Evolutionary conservation across 2,113 vertebrate genomes (phyloP).

Genomic region (Sclerurus mexicanus): DNA sequence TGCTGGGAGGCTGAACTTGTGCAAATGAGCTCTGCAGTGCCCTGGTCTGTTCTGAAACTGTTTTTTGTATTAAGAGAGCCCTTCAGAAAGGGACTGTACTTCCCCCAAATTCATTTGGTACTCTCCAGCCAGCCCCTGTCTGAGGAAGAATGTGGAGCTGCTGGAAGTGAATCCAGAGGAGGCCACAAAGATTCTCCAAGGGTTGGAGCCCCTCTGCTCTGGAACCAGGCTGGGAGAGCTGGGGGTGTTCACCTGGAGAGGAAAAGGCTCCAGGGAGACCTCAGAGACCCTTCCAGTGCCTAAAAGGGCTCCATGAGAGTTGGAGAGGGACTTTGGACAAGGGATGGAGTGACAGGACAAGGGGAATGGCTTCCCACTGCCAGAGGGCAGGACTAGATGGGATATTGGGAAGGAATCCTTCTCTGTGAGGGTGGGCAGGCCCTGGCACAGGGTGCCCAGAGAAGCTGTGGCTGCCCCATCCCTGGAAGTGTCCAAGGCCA

Average conservation of each 20-base stretch:
- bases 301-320: neutral
- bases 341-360: neutral
- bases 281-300: accelerated
- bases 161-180: neutral
- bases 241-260: neutral
- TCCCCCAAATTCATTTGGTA: accelerated
- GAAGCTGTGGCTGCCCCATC: neutral
- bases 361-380: neutral
- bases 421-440: neutral
- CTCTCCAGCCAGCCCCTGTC: neutral
- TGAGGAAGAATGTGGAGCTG: neutral
- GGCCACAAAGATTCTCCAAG: neutral
- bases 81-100: neutral
- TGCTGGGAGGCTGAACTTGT: neutral
- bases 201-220: neutral
- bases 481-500: neutral
- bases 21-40: neutral
- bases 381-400: neutral
- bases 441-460: neutral
- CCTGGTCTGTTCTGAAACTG: neutral
- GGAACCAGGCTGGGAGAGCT: neutral
- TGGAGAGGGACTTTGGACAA: neutral
- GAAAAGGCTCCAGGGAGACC: neutral
- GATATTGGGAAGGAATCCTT: neutral
- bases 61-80: neutral